Evolutionary conservation across 2,888 invertebrate species (phyloP), one percentile per base, ranked within the genome.

Genomic region (Corbicula japonica): DNA sequence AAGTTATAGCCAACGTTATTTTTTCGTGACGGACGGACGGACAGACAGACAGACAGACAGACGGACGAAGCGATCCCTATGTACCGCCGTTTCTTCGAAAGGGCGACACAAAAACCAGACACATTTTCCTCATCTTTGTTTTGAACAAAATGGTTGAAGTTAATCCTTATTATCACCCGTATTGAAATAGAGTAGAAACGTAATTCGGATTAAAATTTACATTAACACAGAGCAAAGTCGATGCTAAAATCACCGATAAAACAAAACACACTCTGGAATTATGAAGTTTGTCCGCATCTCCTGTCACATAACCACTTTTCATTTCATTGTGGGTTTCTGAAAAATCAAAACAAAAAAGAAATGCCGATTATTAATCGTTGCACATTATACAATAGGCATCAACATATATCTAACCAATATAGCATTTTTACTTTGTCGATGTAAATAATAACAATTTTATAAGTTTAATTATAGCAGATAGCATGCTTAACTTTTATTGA

Each of bases 301-400:
- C 23, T 3, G 34, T 23, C n/a, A 38, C 2, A 5, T 58, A 38
- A 21, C 58, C 35, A 30, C 58, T 58, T 12, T n/a, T 30, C 23
- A 35, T 35, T 58, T 58, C 58, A 58, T 38, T 58, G 21, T 58
- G 35, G 21, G 58, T 58, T 8, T 58, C 58, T 58, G 58, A 1
- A 58, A 58, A 21, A 2, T 21, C 6, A 35, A 12, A 12, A 35
- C 5, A 6, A 58, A 4, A 35, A 30, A 1, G n/a, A 54, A 41
- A 41, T 12, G n/a, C 54, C 18, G 4, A 30, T 18, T 2, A 6
- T 21, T 18, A 54, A 54, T 8, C 2, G 4, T 3, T 15, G 1
- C 10, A 23, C 32, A 6, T 10, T 54, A 32, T 2, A 30, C 18
- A 30, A 10, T 54, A 46, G 21, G 26, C 34, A 10, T 12, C 15